Percentiles rank a stretch among this genome's conserved stretches.
phyloP scores from a whole-genome alignment of 2,797 vertebrate species.

The Sebastes variabilis region DNA sequence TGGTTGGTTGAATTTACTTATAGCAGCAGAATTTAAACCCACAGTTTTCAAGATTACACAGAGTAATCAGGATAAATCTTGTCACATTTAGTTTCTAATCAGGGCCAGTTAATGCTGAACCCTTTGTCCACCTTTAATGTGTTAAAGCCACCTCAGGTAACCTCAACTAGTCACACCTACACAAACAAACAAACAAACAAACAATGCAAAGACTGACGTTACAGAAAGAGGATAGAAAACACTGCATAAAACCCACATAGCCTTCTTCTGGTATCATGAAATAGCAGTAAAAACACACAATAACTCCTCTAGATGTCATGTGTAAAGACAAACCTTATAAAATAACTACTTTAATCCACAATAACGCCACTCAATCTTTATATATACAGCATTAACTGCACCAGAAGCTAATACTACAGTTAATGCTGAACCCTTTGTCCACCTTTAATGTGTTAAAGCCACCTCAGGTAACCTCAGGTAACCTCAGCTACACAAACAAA shows the following conservation, averaged over 20 bases:
- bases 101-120: neutral
- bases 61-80: neutral
- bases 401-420: neutral
- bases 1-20: no score
- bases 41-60: no score
- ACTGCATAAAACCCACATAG: slow-evolving; percentile 8
- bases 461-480: neutral
- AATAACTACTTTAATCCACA: neutral
- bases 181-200: slow-evolving; percentile 10
- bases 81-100: no score
- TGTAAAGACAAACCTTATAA: neutral
- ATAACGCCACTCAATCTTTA: neutral
- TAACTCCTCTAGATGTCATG: accelerated
- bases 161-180: neutral
- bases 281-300: accelerated
- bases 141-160: neutral
- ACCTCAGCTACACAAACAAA: neutral
- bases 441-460: neutral
- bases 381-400: slow-evolving; percentile 14
- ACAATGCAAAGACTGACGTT: neutral
- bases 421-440: neutral
- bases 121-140: neutral
- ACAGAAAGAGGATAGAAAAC: neutral
- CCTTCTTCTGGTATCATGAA: neutral
- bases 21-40: no score